Percentiles rank a stretch among this genome's conserved stretches.
These are phyloP conservation scores for Antechinus stuartii DNA, from an alignment of 2,113 vertebrate genomes.

Conservation along the genomic window DNA sequence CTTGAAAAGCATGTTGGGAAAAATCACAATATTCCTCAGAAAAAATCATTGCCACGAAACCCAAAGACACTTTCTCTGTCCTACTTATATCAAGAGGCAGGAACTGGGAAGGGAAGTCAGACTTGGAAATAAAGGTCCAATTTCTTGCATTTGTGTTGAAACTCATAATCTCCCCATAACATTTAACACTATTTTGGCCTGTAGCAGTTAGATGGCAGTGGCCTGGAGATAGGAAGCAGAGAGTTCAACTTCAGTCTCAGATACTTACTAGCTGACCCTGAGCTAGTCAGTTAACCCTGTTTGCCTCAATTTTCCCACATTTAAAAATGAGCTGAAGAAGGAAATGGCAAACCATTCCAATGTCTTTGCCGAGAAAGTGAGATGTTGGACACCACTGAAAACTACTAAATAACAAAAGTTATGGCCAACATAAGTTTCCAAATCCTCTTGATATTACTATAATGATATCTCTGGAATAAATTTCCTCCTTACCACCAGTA, in stretches of 20 bases:
- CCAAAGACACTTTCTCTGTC: constrained; percentile 96
- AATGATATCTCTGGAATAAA: background rate
- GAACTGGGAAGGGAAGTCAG: constrained; percentile 49
- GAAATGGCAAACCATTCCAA: background rate
- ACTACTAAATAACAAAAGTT: background rate
- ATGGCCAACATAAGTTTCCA: background rate
- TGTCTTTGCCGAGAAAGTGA: background rate
- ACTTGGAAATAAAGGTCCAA: background rate
- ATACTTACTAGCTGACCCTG: background rate
- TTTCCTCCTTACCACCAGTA: background rate
- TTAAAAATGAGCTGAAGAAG: background rate
- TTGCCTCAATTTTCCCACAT: background rate
- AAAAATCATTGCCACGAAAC: constrained; percentile 94
- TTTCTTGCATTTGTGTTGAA: background rate
- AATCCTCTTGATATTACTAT: background rate
- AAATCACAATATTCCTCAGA: constrained; percentile 92
- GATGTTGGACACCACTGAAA: background rate
- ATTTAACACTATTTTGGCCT: background rate
- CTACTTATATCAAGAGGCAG: constrained; percentile 87
- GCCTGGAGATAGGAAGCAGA: background rate
- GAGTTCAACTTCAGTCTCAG: background rate
- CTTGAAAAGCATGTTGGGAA: constrained; percentile 98
- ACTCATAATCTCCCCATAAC: background rate
- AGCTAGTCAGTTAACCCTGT: background rate
- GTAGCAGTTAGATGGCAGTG: background rate